Evolutionary conservation across 2,113 vertebrate species (phyloP).

Genomic region (Morone chrysops): DNA sequence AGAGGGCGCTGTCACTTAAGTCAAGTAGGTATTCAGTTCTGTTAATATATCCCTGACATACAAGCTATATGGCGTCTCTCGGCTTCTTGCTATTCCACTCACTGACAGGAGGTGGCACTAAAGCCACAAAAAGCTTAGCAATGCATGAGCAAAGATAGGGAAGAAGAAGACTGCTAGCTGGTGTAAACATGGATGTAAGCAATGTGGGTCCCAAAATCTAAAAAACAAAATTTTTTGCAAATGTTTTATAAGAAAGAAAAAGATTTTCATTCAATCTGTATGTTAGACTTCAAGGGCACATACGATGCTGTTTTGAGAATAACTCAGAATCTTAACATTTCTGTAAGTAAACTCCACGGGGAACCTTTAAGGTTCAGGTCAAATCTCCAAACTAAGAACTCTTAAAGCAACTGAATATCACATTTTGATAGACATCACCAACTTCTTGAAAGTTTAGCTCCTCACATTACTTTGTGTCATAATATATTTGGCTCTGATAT

Average conservation of each 20-base stretch:
- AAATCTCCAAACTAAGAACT: neutral
- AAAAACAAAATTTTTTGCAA: too few species aligned
- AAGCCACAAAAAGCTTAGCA: neutral
- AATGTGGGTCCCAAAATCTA: too few species aligned
- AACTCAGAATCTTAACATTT: neutral
- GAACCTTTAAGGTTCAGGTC: neutral
- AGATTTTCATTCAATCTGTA: too few species aligned
- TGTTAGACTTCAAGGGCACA: too few species aligned
- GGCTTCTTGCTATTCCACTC: neutral
- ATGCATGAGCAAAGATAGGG: neutral
- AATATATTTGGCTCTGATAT: neutral
- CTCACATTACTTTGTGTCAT: neutral
- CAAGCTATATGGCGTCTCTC: neutral
- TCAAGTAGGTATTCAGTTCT: neutral
- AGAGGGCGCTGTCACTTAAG: too few species aligned
- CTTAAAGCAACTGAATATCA: neutral
- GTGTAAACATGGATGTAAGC: too few species aligned
- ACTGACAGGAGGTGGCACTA: neutral
- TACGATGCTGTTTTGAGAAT: too few species aligned
- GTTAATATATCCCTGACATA: neutral
- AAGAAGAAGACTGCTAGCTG: neutral
- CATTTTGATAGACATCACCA: neutral
- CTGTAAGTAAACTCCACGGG: constrained; percentile 1
- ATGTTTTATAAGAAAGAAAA: too few species aligned
- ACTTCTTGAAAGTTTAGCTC: neutral